phyloP scores from a whole-genome alignment of 2,113 vertebrate species.

The Pelmatolapia mariae region DNA sequence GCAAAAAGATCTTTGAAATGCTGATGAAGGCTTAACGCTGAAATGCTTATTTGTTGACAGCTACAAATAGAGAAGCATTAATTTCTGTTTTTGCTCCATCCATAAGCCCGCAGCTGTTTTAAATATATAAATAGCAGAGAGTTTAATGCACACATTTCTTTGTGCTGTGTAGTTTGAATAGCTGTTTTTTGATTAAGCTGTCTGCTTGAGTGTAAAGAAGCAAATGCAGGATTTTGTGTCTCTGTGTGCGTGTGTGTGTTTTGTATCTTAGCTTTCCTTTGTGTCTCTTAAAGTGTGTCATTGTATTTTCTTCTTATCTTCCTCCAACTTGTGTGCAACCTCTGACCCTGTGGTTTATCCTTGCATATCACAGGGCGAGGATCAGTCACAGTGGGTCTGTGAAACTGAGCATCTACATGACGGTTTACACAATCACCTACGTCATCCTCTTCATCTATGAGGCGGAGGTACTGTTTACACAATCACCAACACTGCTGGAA shows the following conservation, averaged over 20 bases:
- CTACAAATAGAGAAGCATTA: not conserved
- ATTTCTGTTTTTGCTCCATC: not conserved
- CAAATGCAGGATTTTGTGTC: not conserved
- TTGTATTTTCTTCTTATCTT: not conserved
- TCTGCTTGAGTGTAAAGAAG: not conserved
- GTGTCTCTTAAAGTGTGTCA: not conserved
- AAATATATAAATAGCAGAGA: not conserved
- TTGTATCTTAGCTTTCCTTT: not conserved
- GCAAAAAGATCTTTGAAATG: conserved; percentile 9
- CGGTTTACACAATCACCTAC: conserved; percentile 88
- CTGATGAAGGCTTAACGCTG: not conserved
- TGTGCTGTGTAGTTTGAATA: not conserved
- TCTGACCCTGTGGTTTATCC: conserved; percentile 13
- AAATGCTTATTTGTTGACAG: not conserved
- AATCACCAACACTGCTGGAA: not conserved
- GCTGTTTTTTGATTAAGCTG: not conserved
- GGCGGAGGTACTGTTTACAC: conserved; percentile 73
- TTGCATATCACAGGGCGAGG: conserved; percentile 73
- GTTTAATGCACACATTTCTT: not conserved
- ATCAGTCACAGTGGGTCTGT: conserved; percentile 90
- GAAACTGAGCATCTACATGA: conserved; percentile 92
- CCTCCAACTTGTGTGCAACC: not conserved
- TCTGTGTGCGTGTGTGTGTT: not conserved
- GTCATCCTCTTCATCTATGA: conserved; percentile 90
- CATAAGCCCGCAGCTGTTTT: not conserved